These are phyloP conservation scores for Andrena bucephala DNA, from an alignment of 2,888 invertebrate species.

Conservation along the genomic window DNA sequence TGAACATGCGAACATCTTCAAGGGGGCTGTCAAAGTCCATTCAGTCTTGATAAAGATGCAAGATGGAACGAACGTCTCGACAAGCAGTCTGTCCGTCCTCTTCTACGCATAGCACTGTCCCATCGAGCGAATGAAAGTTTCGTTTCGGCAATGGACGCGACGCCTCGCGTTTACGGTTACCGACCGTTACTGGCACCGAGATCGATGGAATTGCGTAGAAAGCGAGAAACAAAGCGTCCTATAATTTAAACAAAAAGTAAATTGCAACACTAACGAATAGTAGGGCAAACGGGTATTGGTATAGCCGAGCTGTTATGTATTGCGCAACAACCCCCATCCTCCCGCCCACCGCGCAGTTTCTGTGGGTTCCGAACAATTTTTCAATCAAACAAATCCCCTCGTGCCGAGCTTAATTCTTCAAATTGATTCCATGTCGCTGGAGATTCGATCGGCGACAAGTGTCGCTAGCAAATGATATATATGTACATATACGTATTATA, in stretches of 20 bases:
- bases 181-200: background rate
- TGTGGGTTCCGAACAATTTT: background rate
- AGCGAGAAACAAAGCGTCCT: constrained; percentile 7
- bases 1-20: background rate
- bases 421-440: constrained; percentile 33
- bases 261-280: background rate
- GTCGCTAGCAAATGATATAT: constrained; percentile 8
- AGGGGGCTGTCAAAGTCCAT: background rate
- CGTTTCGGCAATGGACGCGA: background rate
- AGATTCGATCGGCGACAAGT: constrained; percentile 15
- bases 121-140: constrained; percentile 3
- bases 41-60: background rate
- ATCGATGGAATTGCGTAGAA: constrained; percentile 1
- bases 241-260: background rate
- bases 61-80: constrained; percentile 14
- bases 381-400: background rate
- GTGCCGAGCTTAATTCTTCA: constrained; percentile 27
- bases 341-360: background rate
- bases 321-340: background rate
- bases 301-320: background rate
- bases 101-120: constrained; percentile 16
- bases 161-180: background rate
- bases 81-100: constrained; percentile 22
- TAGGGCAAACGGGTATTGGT: background rate
- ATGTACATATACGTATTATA: background rate